Evolutionary conservation across 2,888 invertebrate genomes (phyloP).

Genomic region (Drosophila mimetica): DNA sequence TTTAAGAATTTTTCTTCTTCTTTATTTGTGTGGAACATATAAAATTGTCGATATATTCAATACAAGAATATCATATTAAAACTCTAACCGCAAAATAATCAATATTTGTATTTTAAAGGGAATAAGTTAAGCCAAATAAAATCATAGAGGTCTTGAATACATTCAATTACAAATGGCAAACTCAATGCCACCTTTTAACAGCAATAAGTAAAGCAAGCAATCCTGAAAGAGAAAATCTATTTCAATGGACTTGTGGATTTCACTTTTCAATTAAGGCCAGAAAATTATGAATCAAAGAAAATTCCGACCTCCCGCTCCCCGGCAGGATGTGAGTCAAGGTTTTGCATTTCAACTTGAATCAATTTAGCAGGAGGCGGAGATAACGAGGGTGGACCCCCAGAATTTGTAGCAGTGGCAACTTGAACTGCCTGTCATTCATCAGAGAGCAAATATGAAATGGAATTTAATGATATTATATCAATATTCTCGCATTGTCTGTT

Average conservation of each 20-base stretch:
- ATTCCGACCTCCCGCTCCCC: background rate
- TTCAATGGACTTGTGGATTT: slow-evolving; percentile 56
- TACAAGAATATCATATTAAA: too few relatives aligned
- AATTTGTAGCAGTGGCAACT: slow-evolving; percentile 23
- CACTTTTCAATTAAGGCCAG: slow-evolving; percentile 59
- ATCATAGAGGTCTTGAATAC: background rate
- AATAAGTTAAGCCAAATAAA: background rate
- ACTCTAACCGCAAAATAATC: background rate
- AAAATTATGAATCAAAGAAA: slow-evolving; percentile 40
- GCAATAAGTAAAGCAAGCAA: slow-evolving; percentile 20
- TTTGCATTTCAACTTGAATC: slow-evolving; percentile 46
- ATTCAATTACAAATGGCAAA: background rate
- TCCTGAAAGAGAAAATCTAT: slow-evolving; percentile 35
- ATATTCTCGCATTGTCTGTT: slow-evolving; percentile 50
- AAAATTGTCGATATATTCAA: too few relatives aligned
- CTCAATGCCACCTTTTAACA: slow-evolving; percentile 2
- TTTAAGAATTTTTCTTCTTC: background rate
- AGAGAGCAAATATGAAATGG: slow-evolving; percentile 42
- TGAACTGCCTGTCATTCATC: slow-evolving; percentile 40
- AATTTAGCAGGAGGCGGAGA: slow-evolving; percentile 15
- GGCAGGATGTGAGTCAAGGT: slow-evolving; percentile 42
- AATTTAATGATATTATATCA: slow-evolving; percentile 65
- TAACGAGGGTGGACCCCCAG: background rate
- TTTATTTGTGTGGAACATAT: background rate
- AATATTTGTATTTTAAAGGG: too few relatives aligned